Evolutionary conservation across 1,140 invertebrate genomes (phyloP), one percentile per base, ranked within the genome.

Genomic region (Maniola jurtina): DNA sequence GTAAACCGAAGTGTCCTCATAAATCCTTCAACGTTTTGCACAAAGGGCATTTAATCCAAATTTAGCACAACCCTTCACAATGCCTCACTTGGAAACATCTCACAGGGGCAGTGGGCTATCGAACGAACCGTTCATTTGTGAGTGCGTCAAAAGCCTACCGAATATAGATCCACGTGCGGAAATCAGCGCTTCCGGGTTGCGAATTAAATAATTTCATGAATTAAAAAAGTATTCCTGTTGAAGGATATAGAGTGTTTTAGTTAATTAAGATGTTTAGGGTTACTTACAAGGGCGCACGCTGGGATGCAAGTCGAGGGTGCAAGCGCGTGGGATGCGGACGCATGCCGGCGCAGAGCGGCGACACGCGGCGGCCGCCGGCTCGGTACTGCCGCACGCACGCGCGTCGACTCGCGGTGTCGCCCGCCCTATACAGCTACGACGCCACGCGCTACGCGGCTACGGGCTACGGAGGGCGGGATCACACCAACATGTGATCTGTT

Each of bases 81-180:
- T 76, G 76, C 76, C 76, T 83, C 75, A 77, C 76, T 82, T 77
- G 73, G 74, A 79, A 84, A 77, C 73, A 77, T 84, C 83, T 88
- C 77, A 90, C 81, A 90, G 88, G 88, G 88, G 88, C 88, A 90
- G 83, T 90, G 88, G 88, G 88, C 86, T 90, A 90, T 89, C 85
- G 88, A 87, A 87, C 83, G 83, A 80, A 84, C 80, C 79, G 80
- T 78, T 84, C 82, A 86, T 89, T 87, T 86, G 84, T 87, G 84
- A 70, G 75, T 83, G 83, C 82, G 82, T 81, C 76, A 77, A 80
- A 79, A 80, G 75, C 72, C 73, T 73, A 71, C 66, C 67, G 72
- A 79, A 77, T 78, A 83, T 79, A 70, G 74, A 83, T 83, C 78
- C 85, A 88, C 86, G 86, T 90, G 84, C 79, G 77, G 77, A 81